Evolutionary conservation across 2,113 vertebrate species (phyloP).

Genomic region (Zosterops pallidus): DNA sequence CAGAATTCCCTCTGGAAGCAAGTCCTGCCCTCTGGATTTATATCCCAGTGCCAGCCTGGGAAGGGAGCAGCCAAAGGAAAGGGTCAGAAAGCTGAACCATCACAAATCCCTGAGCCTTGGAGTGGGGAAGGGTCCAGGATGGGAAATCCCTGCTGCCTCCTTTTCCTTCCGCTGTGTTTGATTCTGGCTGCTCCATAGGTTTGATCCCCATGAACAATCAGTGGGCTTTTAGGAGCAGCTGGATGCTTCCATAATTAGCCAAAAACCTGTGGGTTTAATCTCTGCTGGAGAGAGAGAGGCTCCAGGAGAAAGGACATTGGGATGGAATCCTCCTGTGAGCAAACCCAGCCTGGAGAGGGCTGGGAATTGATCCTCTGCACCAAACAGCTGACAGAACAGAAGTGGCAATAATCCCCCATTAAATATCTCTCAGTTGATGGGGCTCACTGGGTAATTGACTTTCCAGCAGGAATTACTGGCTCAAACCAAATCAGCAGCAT

Average conservation of each 20-base stretch:
- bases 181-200: not conserved
- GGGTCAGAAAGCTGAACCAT: not conserved
- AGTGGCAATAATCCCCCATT: slow-evolving; percentile 72
- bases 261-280: not conserved
- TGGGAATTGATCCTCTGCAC: slow-evolving; percentile 46
- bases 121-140: fast-evolving
- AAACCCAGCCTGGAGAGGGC: not conserved
- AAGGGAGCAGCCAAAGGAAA: not conserved
- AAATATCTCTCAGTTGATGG: slow-evolving; percentile 66
- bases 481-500: slow-evolving; percentile 74
- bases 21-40: not conserved
- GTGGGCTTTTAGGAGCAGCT: not conserved
- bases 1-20: not conserved
- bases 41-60: not conserved
- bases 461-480: slow-evolving; percentile 78
- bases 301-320: not conserved
- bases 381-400: slow-evolving; percentile 76
- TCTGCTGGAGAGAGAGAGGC: not conserved
- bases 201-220: not conserved
- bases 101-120: not conserved
- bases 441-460: slow-evolving; percentile 74
- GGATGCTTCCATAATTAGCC: slow-evolving; percentile 36
- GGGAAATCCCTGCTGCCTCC: not conserved
- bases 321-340: slow-evolving; percentile 37
- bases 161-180: not conserved